A percentile compares a stretch with the other conserved stretches of the same genome.
phyloP scores from a whole-genome alignment of 1,140 invertebrate genomes.

The Cyrtorhinus lividipennis region DNA sequence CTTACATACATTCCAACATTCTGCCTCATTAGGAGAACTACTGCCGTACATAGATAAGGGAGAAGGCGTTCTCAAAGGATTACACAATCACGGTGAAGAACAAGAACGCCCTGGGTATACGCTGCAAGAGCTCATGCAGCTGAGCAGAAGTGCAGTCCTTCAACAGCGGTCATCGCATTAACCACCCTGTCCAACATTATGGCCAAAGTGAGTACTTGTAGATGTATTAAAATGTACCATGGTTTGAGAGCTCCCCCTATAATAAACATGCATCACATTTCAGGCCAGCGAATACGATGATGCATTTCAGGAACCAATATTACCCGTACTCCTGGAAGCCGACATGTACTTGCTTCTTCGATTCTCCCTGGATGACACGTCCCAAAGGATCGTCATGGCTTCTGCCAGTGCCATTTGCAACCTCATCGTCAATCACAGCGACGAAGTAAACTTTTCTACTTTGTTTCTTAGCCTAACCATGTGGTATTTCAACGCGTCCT shows the following conservation, averaged over 20 bases:
- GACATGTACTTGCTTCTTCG: slow-evolving; percentile 64
- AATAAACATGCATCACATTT: too few relatives aligned
- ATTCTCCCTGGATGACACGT: slow-evolving; percentile 71
- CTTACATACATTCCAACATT: too few relatives aligned
- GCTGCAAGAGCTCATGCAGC: slow-evolving; percentile 66
- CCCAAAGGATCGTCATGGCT: slow-evolving; percentile 52
- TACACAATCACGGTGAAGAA: slow-evolving; percentile 87
- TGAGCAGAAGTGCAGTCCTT: slow-evolving; percentile 46
- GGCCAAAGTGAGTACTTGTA: slow-evolving; percentile 41
- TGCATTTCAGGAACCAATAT: slow-evolving; percentile 34
- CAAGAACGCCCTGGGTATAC: slow-evolving; percentile 78
- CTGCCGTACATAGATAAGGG: slow-evolving; percentile 50
- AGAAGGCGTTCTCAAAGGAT: slow-evolving; percentile 41
- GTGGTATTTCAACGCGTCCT: too few relatives aligned
- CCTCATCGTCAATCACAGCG: slow-evolving; percentile 55
- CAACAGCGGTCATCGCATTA: slow-evolving; percentile 68
- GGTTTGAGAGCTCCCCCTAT: too few relatives aligned
- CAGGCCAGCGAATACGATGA: slow-evolving; percentile 43
- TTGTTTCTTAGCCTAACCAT: too few relatives aligned
- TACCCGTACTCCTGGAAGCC: slow-evolving; percentile 39
- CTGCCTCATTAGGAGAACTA: slow-evolving; percentile 50
- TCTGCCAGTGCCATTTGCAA: slow-evolving; percentile 54
- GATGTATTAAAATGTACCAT: not conserved
- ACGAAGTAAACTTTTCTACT: too few relatives aligned
- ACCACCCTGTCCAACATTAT: slow-evolving; percentile 64